These are phyloP conservation scores for Brachymystax lenok DNA, from an alignment of 2,797 vertebrate genomes.

Conservation along the genomic window DNA sequence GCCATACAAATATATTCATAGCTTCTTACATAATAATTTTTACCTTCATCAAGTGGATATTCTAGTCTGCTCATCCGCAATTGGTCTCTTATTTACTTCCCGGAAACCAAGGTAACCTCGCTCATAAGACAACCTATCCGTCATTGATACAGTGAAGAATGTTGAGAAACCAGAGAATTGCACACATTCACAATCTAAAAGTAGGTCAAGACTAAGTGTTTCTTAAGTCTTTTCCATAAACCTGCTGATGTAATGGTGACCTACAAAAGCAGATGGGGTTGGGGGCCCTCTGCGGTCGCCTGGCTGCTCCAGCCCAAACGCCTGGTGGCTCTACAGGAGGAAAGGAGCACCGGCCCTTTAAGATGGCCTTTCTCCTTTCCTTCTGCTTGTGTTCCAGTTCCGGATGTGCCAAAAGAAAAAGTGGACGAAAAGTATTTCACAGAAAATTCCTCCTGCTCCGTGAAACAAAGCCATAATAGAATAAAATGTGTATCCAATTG, in stretches of 20 bases:
- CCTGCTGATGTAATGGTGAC: slow-evolving; percentile 73
- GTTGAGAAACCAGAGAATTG: slow-evolving; percentile 41
- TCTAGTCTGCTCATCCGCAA: not conserved
- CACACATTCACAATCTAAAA: slow-evolving; percentile 69
- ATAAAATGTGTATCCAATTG: slow-evolving; percentile 44
- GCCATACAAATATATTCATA: not conserved
- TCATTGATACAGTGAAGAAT: not conserved
- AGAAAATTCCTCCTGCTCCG: slow-evolving; percentile 28
- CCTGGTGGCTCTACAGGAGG: slow-evolving; percentile 6
- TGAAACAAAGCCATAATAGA: slow-evolving; percentile 33
- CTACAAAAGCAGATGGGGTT: slow-evolving; percentile 71
- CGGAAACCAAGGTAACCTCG: not conserved
- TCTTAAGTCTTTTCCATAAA: slow-evolving; percentile 70
- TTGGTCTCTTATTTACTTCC: not conserved
- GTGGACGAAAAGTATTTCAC: slow-evolving; percentile 30
- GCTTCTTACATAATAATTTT: not conserved
- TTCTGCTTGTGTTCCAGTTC: slow-evolving; percentile 23
- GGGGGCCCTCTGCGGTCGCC: slow-evolving; percentile 22
- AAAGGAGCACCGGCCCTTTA: slow-evolving; percentile 25
- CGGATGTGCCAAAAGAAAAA: slow-evolving; percentile 23
- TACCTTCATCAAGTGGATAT: not conserved
- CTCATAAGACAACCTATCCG: not conserved
- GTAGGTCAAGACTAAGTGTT: slow-evolving; percentile 71
- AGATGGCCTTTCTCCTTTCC: slow-evolving; percentile 15
- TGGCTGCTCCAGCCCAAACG: not conserved